Conservation (phyloP, 2,888 invertebrate species). For the Vanessa cardui region DNA sequence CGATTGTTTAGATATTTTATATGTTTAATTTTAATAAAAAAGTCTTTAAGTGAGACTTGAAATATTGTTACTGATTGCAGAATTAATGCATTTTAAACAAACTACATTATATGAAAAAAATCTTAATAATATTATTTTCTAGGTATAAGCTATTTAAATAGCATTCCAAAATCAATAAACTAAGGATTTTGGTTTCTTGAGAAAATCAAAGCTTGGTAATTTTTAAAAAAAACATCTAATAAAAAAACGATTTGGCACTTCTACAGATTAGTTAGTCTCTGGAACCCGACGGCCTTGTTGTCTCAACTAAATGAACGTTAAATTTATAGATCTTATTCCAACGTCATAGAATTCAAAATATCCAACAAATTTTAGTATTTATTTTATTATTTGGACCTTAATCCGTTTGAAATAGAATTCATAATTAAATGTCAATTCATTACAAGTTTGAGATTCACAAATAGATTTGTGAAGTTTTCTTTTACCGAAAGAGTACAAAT, state of each 20-base stretch:
- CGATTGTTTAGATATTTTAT: background rate
- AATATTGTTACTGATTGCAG: too few relatives aligned
- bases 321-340: background rate
- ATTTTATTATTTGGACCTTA: background rate
- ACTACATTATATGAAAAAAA: too few relatives aligned
- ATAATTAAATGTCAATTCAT: background rate
- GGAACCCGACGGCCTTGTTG: constrained; percentile 14
- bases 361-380: background rate
- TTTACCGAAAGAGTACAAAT: too few relatives aligned
- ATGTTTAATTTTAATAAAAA: background rate
- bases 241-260: constrained; percentile 3
- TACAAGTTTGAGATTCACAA: too few relatives aligned
- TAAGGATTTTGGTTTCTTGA: too few relatives aligned
- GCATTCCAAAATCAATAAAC: too few relatives aligned
- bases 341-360: background rate
- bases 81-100: too few relatives aligned
- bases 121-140: too few relatives aligned
- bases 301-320: background rate
- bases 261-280: constrained; percentile 13
- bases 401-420: background rate
- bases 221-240: background rate
- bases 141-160: too few relatives aligned
- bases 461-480: too few relatives aligned
- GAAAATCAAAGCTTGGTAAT: too few relatives aligned
- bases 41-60: too few relatives aligned